phyloP scores from a whole-genome alignment of 2,797 vertebrate genomes.

The Chelonia mydas region DNA sequence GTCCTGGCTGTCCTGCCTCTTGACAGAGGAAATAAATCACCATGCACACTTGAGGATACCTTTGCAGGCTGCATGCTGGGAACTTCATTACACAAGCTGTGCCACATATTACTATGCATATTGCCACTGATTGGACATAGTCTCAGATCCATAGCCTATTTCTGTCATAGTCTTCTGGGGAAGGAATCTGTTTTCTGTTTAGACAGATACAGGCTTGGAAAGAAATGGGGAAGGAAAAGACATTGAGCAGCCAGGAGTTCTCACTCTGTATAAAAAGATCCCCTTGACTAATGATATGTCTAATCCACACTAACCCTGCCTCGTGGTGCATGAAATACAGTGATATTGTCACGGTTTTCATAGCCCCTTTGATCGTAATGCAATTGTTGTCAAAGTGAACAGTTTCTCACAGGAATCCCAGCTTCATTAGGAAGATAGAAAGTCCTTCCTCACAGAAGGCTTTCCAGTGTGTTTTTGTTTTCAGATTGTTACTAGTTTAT shows the following conservation, averaged over 20 bases:
- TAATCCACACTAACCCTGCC: conserved; percentile 72
- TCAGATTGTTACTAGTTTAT: not conserved
- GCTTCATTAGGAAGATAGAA: conserved; percentile 62
- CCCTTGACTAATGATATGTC: conserved; percentile 75
- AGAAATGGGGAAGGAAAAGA: conserved; percentile 75
- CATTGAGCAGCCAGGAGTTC: conserved; percentile 74
- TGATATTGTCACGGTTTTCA: conserved; percentile 65
- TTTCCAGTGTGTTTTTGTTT: conserved; percentile 40
- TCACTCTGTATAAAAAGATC: conserved; percentile 69
- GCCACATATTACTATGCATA: conserved; percentile 98
- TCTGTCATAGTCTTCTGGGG: conserved; percentile 90
- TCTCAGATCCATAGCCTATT: conserved; percentile 89
- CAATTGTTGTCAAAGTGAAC: conserved; percentile 66
- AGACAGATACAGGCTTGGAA: conserved; percentile 80
- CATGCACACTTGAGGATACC: conserved; percentile 96
- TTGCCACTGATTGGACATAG: conserved; percentile 92
- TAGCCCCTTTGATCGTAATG: conserved; percentile 67
- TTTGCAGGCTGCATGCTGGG: conserved; percentile 97
- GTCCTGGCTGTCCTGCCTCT: conserved; percentile 97
- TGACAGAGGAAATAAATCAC: conserved; percentile 99
- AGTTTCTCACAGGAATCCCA: conserved; percentile 14
- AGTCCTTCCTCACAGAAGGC: conserved; percentile 24
- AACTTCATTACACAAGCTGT: conserved; percentile 99
- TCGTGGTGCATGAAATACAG: conserved; percentile 64
- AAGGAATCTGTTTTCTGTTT: conserved; percentile 89